Conservation (phyloP, 2,888 invertebrate species). For the Euplagia quadripunctaria region DNA sequence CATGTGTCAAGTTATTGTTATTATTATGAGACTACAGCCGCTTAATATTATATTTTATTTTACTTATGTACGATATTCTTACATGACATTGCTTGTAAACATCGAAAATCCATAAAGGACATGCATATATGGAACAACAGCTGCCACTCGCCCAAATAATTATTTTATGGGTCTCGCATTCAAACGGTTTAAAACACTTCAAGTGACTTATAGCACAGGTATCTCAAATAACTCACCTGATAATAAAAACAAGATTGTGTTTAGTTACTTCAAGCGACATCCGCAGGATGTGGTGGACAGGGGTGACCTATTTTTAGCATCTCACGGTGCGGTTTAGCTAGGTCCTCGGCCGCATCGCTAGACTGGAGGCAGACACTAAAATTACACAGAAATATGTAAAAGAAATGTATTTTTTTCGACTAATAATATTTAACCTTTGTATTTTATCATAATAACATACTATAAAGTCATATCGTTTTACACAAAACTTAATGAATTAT, state of each 20-base stretch:
- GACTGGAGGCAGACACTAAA: constrained; percentile 7
- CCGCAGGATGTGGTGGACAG: constrained; percentile 21
- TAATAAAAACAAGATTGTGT: neutral
- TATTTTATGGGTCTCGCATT: neutral
- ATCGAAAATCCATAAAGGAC: too few relatives aligned
- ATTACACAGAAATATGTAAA: neutral
- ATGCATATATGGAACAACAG: neutral
- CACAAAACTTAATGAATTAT: too few relatives aligned
- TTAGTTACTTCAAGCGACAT: constrained; percentile 16
- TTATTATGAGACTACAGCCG: neutral
- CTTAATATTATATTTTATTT: neutral
- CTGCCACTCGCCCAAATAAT: neutral
- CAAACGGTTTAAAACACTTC: neutral
- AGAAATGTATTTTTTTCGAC: neutral
- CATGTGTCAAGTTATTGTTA: too few relatives aligned
- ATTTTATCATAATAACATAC: too few relatives aligned
- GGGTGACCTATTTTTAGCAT: constrained; percentile 25
- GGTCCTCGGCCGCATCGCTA: neutral
- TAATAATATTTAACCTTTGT: too few relatives aligned
- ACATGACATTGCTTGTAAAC: neutral
- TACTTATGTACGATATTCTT: neutral
- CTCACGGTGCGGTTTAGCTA: constrained; percentile 8
- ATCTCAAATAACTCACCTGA: neutral
- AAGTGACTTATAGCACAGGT: neutral
- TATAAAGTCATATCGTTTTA: too few relatives aligned